A percentile compares a stretch with the other conserved stretches of the same genome.
These are phyloP conservation scores for Hemibagrus wyckioides DNA, from an alignment of 2,113 vertebrate species.

Conservation along the genomic window DNA sequence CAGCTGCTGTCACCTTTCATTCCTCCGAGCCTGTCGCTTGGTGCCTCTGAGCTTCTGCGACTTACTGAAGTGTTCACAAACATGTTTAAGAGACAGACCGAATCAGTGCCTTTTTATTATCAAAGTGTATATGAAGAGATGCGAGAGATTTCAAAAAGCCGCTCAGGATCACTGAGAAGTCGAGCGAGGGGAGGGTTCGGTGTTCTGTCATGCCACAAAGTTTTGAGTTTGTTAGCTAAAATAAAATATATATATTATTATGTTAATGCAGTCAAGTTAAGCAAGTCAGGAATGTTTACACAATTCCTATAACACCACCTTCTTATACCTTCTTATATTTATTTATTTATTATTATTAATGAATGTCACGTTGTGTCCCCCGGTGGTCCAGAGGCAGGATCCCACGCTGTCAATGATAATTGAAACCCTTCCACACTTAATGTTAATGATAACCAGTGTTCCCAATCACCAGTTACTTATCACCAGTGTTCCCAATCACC, in stretches of 20 bases:
- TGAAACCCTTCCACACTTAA: no score
- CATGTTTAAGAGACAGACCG: conserved; percentile 12
- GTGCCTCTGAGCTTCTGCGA: conserved; percentile 19
- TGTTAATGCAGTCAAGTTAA: not conserved
- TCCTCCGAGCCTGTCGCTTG: conserved; percentile 27
- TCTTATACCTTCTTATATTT: no score
- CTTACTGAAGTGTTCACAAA: conserved; percentile 35
- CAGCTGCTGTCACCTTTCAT: conserved; percentile 46
- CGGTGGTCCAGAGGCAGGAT: no score
- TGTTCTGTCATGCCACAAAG: conserved; percentile 39
- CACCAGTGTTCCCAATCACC: no score
- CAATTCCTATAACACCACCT: no score
- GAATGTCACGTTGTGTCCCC: no score
- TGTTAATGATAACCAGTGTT: no score
- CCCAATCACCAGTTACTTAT: no score
- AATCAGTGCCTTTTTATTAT: conserved; percentile 27
- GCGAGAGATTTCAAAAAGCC: conserved; percentile 9
- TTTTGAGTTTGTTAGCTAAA: no score
- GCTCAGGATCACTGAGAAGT: conserved; percentile 10
- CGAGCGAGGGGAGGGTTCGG: conserved; percentile 33
- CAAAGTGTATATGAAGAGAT: not conserved
- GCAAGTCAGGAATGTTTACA: not conserved
- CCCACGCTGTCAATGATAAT: no score
- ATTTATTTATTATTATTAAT: no score
- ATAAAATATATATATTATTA: no score